phyloP scores from a whole-genome alignment of 2,113 vertebrate species.

The Thalassarche chlororhynchos region DNA sequence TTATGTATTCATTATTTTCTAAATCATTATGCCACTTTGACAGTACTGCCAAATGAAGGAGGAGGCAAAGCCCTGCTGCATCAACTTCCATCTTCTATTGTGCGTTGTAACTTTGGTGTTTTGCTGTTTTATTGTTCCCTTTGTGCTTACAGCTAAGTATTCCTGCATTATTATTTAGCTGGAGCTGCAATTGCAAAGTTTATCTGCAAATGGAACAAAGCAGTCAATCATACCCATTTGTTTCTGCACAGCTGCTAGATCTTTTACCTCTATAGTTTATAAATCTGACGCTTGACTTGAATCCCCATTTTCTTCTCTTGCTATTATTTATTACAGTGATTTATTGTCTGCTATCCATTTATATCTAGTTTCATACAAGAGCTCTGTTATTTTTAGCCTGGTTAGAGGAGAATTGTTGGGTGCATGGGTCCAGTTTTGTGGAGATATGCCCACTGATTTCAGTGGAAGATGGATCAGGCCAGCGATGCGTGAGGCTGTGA shows the following conservation, averaged over 20 bases:
- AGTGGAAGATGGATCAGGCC: neutral
- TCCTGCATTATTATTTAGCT: neutral
- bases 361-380: neutral
- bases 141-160: neutral
- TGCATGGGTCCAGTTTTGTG: neutral
- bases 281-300: constrained; percentile 9
- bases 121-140: neutral
- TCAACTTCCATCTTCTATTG: neutral
- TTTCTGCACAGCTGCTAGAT: neutral
- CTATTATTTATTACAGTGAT: neutral
- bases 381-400: neutral
- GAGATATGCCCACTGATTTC: neutral
- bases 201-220: constrained; percentile 24
- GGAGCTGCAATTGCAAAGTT: neutral
- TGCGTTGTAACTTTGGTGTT: neutral
- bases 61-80: neutral
- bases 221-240: constrained; percentile 4
- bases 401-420: neutral
- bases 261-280: neutral
- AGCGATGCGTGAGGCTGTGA: neutral
- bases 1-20: neutral
- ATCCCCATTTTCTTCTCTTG: neutral
- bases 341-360: neutral
- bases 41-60: neutral
- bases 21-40: neutral